Evolutionary conservation across 2,888 invertebrate genomes (phyloP).

Genomic region (Trypoxylon attenuatum): DNA sequence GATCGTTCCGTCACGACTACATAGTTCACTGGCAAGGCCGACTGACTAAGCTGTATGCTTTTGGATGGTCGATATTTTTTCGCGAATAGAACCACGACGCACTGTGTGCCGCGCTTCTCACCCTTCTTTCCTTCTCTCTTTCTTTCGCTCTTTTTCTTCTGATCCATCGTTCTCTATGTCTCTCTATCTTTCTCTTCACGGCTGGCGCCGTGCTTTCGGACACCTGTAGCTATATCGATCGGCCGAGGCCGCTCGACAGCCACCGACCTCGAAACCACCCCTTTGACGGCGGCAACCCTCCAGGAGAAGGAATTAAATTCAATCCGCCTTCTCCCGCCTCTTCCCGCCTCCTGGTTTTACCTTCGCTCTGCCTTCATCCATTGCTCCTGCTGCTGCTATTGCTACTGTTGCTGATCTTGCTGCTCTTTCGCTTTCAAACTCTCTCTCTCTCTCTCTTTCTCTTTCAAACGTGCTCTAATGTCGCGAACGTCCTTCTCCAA

Average conservation of each 20-base stretch:
- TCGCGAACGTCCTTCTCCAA: too few species aligned
- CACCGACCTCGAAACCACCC: slow-evolving; percentile 56
- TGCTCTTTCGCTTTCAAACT: not conserved
- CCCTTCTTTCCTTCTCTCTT: not conserved
- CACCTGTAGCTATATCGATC: slow-evolving; percentile 71
- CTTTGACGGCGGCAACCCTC: slow-evolving; percentile 23
- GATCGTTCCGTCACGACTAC: too few species aligned
- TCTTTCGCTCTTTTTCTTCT: too few species aligned
- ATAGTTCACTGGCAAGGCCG: too few species aligned
- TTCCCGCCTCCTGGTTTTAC: slow-evolving; percentile 8
- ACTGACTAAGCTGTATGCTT: too few species aligned
- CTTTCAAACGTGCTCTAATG: too few species aligned
- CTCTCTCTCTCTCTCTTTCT: not conserved
- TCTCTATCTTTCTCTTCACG: too few species aligned
- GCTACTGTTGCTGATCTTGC: too few species aligned
- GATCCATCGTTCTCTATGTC: too few species aligned
- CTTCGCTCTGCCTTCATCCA: not conserved
- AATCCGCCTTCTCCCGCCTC: slow-evolving; percentile 47
- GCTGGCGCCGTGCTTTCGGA: slow-evolving; percentile 52
- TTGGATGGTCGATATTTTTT: not conserved
- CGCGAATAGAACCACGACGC: not conserved
- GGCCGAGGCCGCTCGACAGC: slow-evolving; percentile 54
- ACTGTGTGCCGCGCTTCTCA: not conserved
- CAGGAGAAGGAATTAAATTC: slow-evolving; percentile 45
- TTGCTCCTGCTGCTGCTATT: too few species aligned